Conservation (phyloP, 2,113 vertebrate species). For the Lagopus leucura region DNA sequence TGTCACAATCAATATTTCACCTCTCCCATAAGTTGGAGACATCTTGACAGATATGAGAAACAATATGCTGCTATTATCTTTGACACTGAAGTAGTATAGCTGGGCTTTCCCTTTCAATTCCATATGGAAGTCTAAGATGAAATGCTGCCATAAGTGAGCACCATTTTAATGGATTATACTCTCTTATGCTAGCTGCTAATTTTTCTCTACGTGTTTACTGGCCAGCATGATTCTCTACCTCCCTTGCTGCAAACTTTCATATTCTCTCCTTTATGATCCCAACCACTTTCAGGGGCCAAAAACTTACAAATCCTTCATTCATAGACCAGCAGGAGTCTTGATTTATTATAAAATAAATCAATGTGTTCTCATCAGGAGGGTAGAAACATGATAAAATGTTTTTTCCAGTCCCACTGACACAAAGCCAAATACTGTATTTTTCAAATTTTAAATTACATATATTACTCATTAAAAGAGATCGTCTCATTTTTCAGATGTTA, state of each 20-base stretch:
- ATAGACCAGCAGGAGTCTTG: slow-evolving; percentile 26
- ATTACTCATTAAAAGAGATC: slow-evolving; percentile 24
- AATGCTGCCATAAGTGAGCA: not conserved
- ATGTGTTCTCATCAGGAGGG: slow-evolving; percentile 5
- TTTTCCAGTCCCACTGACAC: not conserved
- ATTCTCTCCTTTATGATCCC: not conserved
- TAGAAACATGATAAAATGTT: slow-evolving; percentile 50
- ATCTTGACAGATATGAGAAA: not conserved
- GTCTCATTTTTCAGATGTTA: slow-evolving; percentile 17
- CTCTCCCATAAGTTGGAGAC: not conserved
- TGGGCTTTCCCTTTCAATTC: not conserved
- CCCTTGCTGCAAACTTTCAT: slow-evolving; percentile 15
- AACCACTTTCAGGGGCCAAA: slow-evolving; percentile 51
- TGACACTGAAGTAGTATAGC: not conserved
- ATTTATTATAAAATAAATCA: slow-evolving; percentile 68
- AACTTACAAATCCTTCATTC: slow-evolving; percentile 61
- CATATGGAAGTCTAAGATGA: not conserved
- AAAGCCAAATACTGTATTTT: slow-evolving; percentile 49
- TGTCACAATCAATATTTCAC: not conserved
- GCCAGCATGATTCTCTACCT: slow-evolving; percentile 1
- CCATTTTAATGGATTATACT: not conserved
- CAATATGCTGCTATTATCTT: not conserved
- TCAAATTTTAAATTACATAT: slow-evolving; percentile 25
- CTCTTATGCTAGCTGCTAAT: not conserved
- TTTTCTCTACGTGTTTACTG: slow-evolving; percentile 32